These are phyloP conservation scores for Sorex araneus DNA, from an alignment of 2,113 vertebrate species.

Conservation along the genomic window DNA sequence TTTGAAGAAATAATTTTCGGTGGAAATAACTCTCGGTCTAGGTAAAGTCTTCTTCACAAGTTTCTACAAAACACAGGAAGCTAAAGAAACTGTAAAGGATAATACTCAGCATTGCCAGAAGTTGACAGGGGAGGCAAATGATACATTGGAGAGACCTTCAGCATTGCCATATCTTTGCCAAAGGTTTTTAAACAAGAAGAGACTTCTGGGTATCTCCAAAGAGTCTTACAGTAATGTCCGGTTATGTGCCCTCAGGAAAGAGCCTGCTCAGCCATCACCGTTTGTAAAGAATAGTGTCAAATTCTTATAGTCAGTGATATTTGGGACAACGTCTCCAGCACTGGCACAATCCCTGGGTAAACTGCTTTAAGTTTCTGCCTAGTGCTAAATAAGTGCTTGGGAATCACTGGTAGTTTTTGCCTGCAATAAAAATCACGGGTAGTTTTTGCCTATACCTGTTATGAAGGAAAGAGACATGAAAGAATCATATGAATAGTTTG, in stretches of 20 bases:
- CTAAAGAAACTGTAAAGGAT: not conserved
- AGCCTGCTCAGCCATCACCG: not conserved
- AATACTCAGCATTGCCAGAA: not conserved
- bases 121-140: not conserved
- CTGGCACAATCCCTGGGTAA: not conserved
- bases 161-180: not conserved
- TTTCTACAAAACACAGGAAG: not conserved
- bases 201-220: not conserved
- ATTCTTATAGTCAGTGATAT: not conserved
- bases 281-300: conserved; percentile 10
- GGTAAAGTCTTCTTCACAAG: not conserved
- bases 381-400: not conserved
- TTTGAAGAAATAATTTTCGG: conserved; percentile 3
- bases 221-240: not conserved
- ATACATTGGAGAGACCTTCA: not conserved
- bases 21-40: not conserved
- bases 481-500: not conserved
- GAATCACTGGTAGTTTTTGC: not conserved
- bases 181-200: conserved; percentile 28
- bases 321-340: not conserved
- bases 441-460: not conserved
- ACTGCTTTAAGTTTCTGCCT: not conserved
- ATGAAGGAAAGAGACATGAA: conserved; percentile 7
- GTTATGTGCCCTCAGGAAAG: not conserved
- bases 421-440: not conserved